These are phyloP conservation scores for Harpagoxenus sublaevis DNA, from an alignment of 2,888 invertebrate genomes.

Conservation along the genomic window DNA sequence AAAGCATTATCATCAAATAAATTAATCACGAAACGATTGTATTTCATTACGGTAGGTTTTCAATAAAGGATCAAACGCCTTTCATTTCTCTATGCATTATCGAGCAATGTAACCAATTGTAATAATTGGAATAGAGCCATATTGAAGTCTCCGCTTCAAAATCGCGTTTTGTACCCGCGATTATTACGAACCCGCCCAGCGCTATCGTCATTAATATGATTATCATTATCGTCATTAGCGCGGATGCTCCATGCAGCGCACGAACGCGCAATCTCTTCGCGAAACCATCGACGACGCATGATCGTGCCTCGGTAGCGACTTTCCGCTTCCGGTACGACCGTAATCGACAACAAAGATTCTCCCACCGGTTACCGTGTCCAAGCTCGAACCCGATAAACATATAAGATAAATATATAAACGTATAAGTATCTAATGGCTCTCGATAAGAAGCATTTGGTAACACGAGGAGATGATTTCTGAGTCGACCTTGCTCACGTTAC, in stretches of 20 bases:
- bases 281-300: slow-evolving; percentile 54
- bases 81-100: background rate
- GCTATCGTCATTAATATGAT: slow-evolving; percentile 36
- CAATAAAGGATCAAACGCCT: background rate
- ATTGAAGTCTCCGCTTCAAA: background rate
- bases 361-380: slow-evolving; percentile 12
- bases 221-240: slow-evolving; percentile 55
- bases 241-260: slow-evolving; percentile 45
- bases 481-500: slow-evolving; percentile 35
- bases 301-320: slow-evolving; percentile 50
- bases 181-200: background rate
- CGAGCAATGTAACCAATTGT: background rate
- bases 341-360: slow-evolving; percentile 37
- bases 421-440: slow-evolving; percentile 36
- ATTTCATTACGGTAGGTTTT: background rate
- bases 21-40: background rate
- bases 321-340: slow-evolving; percentile 68
- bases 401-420: no score
- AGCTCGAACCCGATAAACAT: slow-evolving; percentile 59
- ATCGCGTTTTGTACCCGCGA: background rate
- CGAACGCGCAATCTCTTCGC: slow-evolving; percentile 43
- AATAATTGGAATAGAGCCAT: background rate
- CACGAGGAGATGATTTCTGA: slow-evolving; percentile 2
- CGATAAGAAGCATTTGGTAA: slow-evolving; percentile 33
- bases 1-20: background rate